Conservation (phyloP, 1,140 invertebrate species). For the Pectinophora gossypiella region DNA sequence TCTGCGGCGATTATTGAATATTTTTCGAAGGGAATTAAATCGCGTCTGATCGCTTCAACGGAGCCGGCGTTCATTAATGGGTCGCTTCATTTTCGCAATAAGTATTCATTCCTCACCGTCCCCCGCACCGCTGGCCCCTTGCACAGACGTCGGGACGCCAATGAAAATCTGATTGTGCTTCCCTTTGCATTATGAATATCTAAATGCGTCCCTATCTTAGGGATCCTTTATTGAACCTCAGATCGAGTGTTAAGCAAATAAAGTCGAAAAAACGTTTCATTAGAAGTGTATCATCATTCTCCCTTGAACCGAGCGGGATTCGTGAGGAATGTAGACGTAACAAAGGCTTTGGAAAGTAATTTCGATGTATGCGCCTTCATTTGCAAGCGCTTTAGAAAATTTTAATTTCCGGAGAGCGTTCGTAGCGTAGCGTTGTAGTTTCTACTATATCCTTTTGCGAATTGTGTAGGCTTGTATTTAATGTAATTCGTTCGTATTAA, state of each 20-base stretch:
- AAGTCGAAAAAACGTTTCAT: slow-evolving; percentile 24
- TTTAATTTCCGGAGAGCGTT: slow-evolving; percentile 39
- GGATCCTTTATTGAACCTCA: slow-evolving; percentile 39
- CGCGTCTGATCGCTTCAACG: slow-evolving; percentile 42
- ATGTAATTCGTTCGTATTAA: no score
- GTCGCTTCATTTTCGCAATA: slow-evolving; percentile 66
- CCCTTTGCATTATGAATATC: slow-evolving; percentile 61
- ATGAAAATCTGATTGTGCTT: slow-evolving; percentile 67
- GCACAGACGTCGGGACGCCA: slow-evolving; percentile 30
- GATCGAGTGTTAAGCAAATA: slow-evolving; percentile 42
- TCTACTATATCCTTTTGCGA: no score
- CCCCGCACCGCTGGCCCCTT: slow-evolving; percentile 22
- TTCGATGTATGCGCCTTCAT: slow-evolving; percentile 32
- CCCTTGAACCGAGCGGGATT: slow-evolving; percentile 10
- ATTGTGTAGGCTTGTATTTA: no score
- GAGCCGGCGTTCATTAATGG: slow-evolving; percentile 60
- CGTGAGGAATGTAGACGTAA: slow-evolving; percentile 19
- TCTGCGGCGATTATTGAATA: slow-evolving; percentile 64
- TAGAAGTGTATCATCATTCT: slow-evolving; percentile 30
- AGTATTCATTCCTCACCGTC: slow-evolving; percentile 60
- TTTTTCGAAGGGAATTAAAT: slow-evolving; percentile 62
- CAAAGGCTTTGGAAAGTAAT: slow-evolving; percentile 30
- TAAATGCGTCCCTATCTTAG: slow-evolving; percentile 39
- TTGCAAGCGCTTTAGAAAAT: slow-evolving; percentile 39
- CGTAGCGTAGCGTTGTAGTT: slow-evolving; percentile 5